A percentile compares a stretch with the other conserved stretches of the same genome.
Evolutionary conservation across 2,888 invertebrate species (phyloP).

Genomic region (Cephus rjabovi): DNA sequence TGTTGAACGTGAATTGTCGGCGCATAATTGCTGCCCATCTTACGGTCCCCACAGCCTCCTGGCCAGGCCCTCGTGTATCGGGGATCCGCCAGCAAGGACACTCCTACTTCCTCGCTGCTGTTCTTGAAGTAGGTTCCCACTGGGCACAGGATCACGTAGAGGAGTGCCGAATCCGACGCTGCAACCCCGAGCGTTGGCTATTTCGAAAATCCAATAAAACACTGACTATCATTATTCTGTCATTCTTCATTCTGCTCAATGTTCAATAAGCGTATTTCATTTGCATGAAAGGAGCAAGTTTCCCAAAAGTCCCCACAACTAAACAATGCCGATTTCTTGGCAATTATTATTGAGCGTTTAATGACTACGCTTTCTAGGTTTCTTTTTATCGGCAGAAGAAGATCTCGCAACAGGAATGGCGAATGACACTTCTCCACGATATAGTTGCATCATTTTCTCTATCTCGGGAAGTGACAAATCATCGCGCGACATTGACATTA

Average conservation of each 20-base stretch:
- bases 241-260: too few relatives aligned
- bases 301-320: too few relatives aligned
- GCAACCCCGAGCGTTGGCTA: constrained; percentile 94
- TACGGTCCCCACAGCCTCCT: constrained; percentile 92
- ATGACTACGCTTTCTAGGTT: too few relatives aligned
- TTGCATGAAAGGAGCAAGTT: too few relatives aligned
- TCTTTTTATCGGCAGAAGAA: background rate
- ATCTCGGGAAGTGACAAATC: constrained; percentile 7
- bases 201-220: background rate
- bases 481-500: constrained; percentile 22
- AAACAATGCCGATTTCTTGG: background rate
- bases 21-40: constrained; percentile 95
- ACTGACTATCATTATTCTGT: background rate
- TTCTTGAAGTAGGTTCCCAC: constrained; percentile 93
- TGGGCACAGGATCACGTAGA: constrained; percentile 93
- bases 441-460: constrained; percentile 12
- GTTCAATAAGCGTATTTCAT: too few relatives aligned
- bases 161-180: constrained; percentile 85
- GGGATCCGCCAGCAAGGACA: constrained; percentile 94
- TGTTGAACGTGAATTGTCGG: constrained; percentile 89
- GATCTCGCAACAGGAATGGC: background rate
- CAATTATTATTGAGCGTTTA: background rate
- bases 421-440: constrained; percentile 6
- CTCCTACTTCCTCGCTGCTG: constrained; percentile 73
- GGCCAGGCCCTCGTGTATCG: constrained; percentile 89